Evolutionary conservation across 2,797 vertebrate species (phyloP), one percentile per base, ranked within the genome.

Genomic region (Falco concolor): DNA sequence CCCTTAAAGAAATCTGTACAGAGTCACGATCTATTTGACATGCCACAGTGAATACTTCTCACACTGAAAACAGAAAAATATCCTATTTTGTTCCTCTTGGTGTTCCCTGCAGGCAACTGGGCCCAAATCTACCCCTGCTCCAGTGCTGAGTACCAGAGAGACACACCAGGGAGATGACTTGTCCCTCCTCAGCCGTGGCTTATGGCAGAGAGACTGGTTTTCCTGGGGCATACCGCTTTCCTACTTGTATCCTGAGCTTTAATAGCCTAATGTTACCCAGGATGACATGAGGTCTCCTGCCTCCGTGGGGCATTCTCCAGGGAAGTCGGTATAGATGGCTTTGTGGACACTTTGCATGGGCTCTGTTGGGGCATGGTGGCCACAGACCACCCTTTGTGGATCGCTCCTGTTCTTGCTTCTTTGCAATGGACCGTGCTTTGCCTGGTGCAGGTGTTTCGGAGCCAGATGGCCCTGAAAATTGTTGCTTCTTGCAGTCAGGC

Each of bases 401-500:
- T 85, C 7, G 0, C 13, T 60, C 18, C 49, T 61, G 44, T 56
- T 61, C 45, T 45, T 77, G 42, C 45, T 77, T 23, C 60, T 36
- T 57, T 83, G 44, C 2, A 0, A 2, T 19, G 64, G 61, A 45
- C 64, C 0, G 0, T 74, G 52, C 38, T 95, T 63, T 53, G 52
- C 75, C 64, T 84, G 79, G 88, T 21, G 2, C n/a, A 0, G 3
- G 32, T 79, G 64, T 47, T 92, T 45, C 0, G 1, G 52, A 92
- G 69, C 21, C 96, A 95, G 82, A 93, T 94, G 96, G 91, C 83
- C 54, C 87, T 88, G 72, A 44, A 87, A 68, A 61, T 75, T 95
- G 94, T 84, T 87, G 72, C 68, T 94, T 78, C 79, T 75, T 84
- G 68, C 77, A 89, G 56, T 67, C 84, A 86, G 83, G 77, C 63